Evolutionary conservation across 2,888 invertebrate species (phyloP), one percentile per base, ranked within the genome.

Genomic region (Bombylius major): DNA sequence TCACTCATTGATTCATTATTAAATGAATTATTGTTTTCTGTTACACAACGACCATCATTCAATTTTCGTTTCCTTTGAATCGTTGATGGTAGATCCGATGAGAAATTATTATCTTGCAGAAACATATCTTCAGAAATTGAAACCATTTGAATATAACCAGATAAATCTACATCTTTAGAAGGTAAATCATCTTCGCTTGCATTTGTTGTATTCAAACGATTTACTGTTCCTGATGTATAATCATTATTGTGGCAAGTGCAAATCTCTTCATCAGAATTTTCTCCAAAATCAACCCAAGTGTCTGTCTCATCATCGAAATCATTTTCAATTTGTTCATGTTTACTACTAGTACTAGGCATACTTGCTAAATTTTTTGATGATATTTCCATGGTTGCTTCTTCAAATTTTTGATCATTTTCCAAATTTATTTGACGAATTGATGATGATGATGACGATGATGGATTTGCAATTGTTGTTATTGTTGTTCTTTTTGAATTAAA

Each of bases 211-310:
- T 39, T 46, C 23, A 23, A 14, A 45, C 11, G 9, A 45, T 42
- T 44, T 59, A 1, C 23, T 23, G 23, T 23, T 23, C 23, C 70
- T 65, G 48, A 64, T 42, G 39, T 8, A 51, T 61, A 55, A 6
- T 64, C 65, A 58, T 69, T 66, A 47, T 70, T 70, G 58, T 68
- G 69, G 57, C 75, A 75, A 9, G 75, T 75, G 56, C 75, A 75
- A 49, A 72, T 65, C 60, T 75, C 75, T 59, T 75, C 74, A 58
- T 74, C 72, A 0, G 69, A 70, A 54, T 69, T 71, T 55, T 72
- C 75, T 46, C 75, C 76, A 58, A 72, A 70, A 58, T 73, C 74
- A 46, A 66, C 71, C 71, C 73, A 73, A 1, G 70, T 67, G 32
- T 72, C 71, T 1, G 70, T 67, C 33, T 72, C 71, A 8, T 71